Percentiles rank a stretch among this genome's conserved stretches.
phyloP scores from a whole-genome alignment of 2,888 invertebrate species.

The Cartodere bifasciata region DNA sequence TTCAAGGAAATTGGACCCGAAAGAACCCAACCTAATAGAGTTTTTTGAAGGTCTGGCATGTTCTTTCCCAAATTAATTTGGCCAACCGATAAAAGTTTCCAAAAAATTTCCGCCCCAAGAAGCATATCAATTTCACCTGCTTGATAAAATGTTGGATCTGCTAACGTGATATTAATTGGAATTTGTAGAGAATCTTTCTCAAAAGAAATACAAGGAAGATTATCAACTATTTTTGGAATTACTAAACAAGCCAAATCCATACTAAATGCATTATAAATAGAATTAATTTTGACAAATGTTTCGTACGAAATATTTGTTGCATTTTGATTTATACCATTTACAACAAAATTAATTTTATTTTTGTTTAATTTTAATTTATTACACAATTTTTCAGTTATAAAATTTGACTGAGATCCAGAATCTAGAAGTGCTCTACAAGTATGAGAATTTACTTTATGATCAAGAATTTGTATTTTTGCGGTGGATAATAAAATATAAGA shows the following conservation, averaged over 20 bases:
- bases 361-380: not conserved
- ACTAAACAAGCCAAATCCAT: slow-evolving; percentile 3
- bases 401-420: slow-evolving; percentile 6
- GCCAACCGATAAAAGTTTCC: slow-evolving; percentile 6
- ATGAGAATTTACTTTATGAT: not conserved
- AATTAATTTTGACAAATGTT: slow-evolving; percentile 1
- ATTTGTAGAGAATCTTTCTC: slow-evolving; percentile 3
- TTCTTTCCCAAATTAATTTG: slow-evolving; percentile 3
- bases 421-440: not conserved
- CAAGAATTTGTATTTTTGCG: not conserved
- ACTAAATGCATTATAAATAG: not conserved
- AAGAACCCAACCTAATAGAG: slow-evolving; percentile 2
- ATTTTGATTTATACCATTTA: not conserved
- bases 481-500: slow-evolving; percentile 1
- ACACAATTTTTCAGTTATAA: not conserved
- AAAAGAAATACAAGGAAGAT: slow-evolving; percentile 1
- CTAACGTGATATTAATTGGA: slow-evolving; percentile 7
- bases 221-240: slow-evolving; percentile 6
- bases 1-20: not conserved
- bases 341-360: not conserved
- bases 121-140: slow-evolving; percentile 9
- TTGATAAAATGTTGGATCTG: slow-evolving; percentile 9
- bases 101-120: slow-evolving; percentile 10
- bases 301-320: not conserved
- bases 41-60: slow-evolving; percentile 1